phyloP scores from a whole-genome alignment of 2,797 vertebrate genomes.

The Xiphophorus birchmanni region DNA sequence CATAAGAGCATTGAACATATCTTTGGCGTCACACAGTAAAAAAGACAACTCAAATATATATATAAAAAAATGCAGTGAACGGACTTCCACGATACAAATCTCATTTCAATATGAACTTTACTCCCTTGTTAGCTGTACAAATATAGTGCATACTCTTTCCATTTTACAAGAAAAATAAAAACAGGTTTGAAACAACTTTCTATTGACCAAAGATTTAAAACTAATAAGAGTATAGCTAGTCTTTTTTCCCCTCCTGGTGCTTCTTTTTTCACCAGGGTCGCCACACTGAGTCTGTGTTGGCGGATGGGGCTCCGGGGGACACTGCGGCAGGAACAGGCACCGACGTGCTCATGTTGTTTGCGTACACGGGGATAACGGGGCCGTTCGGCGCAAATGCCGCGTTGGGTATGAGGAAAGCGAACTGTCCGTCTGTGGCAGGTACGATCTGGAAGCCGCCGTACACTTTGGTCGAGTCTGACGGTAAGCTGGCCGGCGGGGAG shows the following conservation, averaged over 20 bases:
- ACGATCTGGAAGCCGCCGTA: slow-evolving; percentile 97
- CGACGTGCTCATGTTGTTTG: slow-evolving; percentile 80
- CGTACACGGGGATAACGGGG: slow-evolving; percentile 92
- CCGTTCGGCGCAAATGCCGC: slow-evolving; percentile 89
- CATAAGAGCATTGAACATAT: slow-evolving; percentile 89
- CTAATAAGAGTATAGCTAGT: slow-evolving; percentile 73
- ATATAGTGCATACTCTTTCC: slow-evolving; percentile 91
- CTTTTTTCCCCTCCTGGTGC: slow-evolving; percentile 36
- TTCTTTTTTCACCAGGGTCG: slow-evolving; percentile 89
- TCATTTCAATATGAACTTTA: slow-evolving; percentile 98
- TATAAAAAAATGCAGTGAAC: slow-evolving; percentile 88
- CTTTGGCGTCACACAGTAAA: slow-evolving; percentile 94
- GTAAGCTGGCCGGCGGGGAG: slow-evolving; percentile 72
- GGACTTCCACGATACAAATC: slow-evolving; percentile 92
- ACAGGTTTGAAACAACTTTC: slow-evolving; percentile 58
- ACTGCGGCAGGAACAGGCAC: slow-evolving; percentile 79
- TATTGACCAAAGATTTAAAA: slow-evolving; percentile 72
- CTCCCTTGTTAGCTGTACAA: slow-evolving; percentile 89
- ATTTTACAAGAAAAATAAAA: slow-evolving; percentile 78
- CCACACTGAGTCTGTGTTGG: slow-evolving; percentile 94
- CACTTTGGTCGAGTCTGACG: slow-evolving; percentile 87
- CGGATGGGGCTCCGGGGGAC: slow-evolving; percentile 87
- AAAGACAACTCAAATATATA: slow-evolving; percentile 87
- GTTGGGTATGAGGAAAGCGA: slow-evolving; percentile 97
- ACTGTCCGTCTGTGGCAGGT: slow-evolving; percentile 94